A percentile compares a stretch with the other conserved stretches of the same genome.
Conservation (phyloP, 2,888 invertebrate genomes). For the Aradus depressus region DNA sequence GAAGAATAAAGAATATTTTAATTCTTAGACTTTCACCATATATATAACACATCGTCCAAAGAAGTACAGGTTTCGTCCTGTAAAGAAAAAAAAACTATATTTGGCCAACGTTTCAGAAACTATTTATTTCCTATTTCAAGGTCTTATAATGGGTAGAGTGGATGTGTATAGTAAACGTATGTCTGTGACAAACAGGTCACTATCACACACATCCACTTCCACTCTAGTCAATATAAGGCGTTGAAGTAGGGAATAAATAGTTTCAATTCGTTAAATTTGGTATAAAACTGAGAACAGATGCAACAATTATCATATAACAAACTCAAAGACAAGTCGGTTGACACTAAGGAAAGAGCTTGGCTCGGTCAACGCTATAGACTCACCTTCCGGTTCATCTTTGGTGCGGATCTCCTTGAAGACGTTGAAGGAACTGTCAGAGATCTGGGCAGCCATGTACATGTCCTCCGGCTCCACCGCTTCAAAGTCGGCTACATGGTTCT, state of each 20-base stretch:
- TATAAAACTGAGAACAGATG: background rate
- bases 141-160: no score
- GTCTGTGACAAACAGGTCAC: no score
- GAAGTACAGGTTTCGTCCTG: background rate
- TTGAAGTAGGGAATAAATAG: background rate
- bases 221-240: background rate
- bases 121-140: no score
- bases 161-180: no score
- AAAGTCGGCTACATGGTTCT: slow-evolving; percentile 66
- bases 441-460: slow-evolving; percentile 68
- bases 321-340: background rate
- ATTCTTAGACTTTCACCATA: background rate
- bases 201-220: no score
- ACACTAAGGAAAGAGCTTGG: no score
- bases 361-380: no score
- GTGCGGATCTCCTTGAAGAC: slow-evolving; percentile 67
- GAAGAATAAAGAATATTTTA: background rate
- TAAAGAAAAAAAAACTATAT: background rate
- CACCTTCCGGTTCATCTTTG: slow-evolving; percentile 62
- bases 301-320: background rate
- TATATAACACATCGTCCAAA: background rate
- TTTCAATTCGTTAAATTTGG: no score
- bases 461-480: slow-evolving; percentile 77
- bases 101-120: no score
- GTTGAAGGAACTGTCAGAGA: slow-evolving; percentile 53